These are phyloP conservation scores for Scleropages formosus DNA, from an alignment of 2,797 vertebrate genomes.

Conservation along the genomic window DNA sequence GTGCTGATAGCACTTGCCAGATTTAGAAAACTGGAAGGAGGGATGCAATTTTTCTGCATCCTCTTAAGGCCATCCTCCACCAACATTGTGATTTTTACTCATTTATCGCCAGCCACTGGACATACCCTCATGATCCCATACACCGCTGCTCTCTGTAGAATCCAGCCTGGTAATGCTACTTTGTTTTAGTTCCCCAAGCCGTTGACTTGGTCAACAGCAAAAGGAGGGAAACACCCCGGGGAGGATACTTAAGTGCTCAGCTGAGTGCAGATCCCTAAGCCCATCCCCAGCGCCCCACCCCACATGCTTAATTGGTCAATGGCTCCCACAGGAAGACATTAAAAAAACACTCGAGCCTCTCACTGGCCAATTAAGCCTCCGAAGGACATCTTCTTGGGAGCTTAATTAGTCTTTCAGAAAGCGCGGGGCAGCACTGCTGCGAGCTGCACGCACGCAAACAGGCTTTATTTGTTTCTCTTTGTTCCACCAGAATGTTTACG, in stretches of 20 bases:
- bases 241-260: background rate
- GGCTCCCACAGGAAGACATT: background rate
- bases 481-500: conserved; percentile 18
- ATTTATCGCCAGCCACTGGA: too few species aligned
- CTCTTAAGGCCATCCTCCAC: too few species aligned
- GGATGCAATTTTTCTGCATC: too few species aligned
- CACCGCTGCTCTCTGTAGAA: too few species aligned
- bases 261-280: background rate
- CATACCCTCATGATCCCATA: too few species aligned
- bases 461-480: conserved; percentile 5
- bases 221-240: background rate
- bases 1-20: too few species aligned
- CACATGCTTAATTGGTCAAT: background rate
- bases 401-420: conserved; percentile 13
- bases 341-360: background rate
- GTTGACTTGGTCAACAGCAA: too few species aligned
- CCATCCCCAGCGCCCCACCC: background rate
- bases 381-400: background rate
- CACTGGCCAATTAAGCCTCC: background rate
- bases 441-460: background rate
- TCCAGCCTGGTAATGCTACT: too few species aligned
- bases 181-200: too few species aligned
- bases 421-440: background rate
- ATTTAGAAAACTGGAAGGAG: too few species aligned
- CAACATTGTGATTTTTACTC: too few species aligned